Evolutionary conservation across 2,797 vertebrate species (phyloP).

Genomic region (Graptemys geographica): DNA sequence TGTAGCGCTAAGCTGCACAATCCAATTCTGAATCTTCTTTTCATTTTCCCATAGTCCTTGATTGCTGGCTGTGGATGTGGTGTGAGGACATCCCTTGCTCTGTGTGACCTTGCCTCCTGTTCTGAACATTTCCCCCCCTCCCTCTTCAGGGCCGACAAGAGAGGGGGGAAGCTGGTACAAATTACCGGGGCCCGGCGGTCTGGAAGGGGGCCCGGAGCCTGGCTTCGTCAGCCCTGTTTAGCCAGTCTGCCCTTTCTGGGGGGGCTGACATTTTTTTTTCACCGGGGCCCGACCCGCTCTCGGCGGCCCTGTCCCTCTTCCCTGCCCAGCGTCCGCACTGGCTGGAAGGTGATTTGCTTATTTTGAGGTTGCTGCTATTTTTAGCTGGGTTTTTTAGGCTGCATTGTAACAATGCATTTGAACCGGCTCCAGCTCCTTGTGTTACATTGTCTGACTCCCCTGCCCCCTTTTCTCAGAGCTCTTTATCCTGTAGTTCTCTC

Average conservation of each 20-base stretch:
- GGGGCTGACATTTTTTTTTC: too few species aligned
- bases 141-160: too few species aligned
- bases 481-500: rapidly evolving
- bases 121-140: too few species aligned
- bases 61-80: background rate
- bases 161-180: too few species aligned
- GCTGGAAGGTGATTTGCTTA: background rate
- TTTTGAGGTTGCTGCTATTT: background rate
- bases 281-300: too few species aligned
- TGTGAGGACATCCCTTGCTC: background rate
- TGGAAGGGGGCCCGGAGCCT: too few species aligned
- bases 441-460: background rate
- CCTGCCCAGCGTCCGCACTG: background rate
- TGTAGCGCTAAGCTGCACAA: background rate
- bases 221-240: too few species aligned
- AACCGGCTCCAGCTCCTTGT: background rate
- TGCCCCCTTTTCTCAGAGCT: background rate
- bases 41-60: background rate
- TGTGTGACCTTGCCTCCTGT: background rate
- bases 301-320: too few species aligned
- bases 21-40: background rate
- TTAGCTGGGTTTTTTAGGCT: background rate
- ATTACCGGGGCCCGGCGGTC: too few species aligned
- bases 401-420: background rate
- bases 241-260: too few species aligned